Base-by-base conservation (phyloP, 2,797 vertebrate genomes). In the Gobionotothen gibberifrons region DNA sequence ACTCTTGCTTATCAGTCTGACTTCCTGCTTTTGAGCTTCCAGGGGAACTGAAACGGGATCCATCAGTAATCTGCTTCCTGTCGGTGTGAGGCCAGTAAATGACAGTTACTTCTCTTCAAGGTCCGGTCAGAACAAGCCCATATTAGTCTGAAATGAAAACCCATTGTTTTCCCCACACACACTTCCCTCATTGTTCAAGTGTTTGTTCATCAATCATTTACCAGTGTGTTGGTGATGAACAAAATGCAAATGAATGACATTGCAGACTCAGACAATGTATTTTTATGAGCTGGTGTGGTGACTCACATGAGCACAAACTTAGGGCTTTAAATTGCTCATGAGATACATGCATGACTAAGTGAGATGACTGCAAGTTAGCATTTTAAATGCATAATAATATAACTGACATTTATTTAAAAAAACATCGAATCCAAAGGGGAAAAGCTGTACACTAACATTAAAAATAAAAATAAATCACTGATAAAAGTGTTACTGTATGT, bases 11-110 rank as follows among this genome's bases (percentile, higher is more conserved):
- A 86, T 84, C 79, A 68, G 52, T 48, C 40, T 13, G 56, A 74
- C 86, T 89, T 93, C 87, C 89, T 92, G 84, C 74, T 85, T 76
- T 85, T 76, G 43, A 79, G 76, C 64, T 66, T 49, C 39, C 19
- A 22, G 66, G 22, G 81, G 78, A 87, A 87, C 49, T 81, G 74
- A 85, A 84, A 88, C 61, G 0, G 44, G 72, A 84, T 83, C 74
- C 19, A 54, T 63, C 59, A 54, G 70, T 46, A 62, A 87, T 78
- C 80, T 54, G 76, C 56, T 93, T 93, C 92, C 90, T 86, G 87
- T 70, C 47, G 47, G 55, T 39, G 67, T 64, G 69, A 79, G 65
- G 54, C 60, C 58, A 55, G 54, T 53, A 64, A 69, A 79, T 86
- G 81, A 81, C 83, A 44, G 59, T 57, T 53, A 56, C 74, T 70